phyloP scores from a whole-genome alignment of 2,888 invertebrate genomes.

The Amblyjoppa fuscipennis region DNA sequence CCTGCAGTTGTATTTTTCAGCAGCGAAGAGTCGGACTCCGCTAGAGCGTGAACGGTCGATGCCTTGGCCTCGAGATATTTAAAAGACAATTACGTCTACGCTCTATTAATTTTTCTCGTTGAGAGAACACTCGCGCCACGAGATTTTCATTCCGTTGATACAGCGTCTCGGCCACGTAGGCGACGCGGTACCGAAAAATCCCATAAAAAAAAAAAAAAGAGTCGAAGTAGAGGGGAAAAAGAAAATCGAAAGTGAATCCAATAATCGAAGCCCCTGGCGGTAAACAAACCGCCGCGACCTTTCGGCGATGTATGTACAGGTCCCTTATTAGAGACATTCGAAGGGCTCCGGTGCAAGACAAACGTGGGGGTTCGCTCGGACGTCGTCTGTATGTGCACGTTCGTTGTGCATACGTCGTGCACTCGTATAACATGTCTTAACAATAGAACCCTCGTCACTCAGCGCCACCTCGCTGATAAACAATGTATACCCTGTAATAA shows the following conservation, averaged over 20 bases:
- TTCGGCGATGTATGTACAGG: conserved; percentile 43
- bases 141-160: conserved; percentile 32
- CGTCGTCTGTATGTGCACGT: conserved; percentile 11
- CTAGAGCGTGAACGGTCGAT: conserved; percentile 12
- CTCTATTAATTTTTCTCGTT: conserved; percentile 48
- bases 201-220: background rate
- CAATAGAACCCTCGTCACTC: background rate
- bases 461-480: background rate
- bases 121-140: conserved; percentile 41
- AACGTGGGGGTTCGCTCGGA: background rate
- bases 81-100: conserved; percentile 52
- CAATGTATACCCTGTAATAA: background rate
- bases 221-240: background rate
- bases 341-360: conserved; percentile 27
- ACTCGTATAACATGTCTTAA: background rate
- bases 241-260: conserved; percentile 46
- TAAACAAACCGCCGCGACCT: conserved; percentile 38
- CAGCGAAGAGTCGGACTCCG: conserved; percentile 6
- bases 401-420: background rate
- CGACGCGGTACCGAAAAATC: conserved; percentile 29
- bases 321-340: conserved; percentile 1
- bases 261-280: conserved; percentile 39
- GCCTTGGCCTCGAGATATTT: conserved; percentile 20
- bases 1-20: conserved; percentile 2
- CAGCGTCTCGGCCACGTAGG: conserved; percentile 15